Base-by-base conservation (phyloP, 2,888 invertebrate species). In the Azorinus chamasolen region DNA sequence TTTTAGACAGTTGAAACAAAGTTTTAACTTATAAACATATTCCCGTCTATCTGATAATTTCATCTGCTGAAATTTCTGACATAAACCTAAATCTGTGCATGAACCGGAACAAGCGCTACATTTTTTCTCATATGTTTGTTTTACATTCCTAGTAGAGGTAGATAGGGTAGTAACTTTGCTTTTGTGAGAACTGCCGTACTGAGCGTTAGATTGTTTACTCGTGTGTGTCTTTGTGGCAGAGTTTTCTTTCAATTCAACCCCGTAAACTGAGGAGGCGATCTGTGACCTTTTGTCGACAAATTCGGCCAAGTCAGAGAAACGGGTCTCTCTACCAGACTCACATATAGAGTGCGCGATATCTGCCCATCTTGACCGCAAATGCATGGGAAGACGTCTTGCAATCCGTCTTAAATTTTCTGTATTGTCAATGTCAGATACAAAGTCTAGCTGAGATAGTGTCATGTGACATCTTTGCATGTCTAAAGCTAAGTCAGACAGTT, bases 381-480 rank as follows among this genome's bases (percentile, higher is more conserved):
- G 43, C n/a, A n/a, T n/a, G n/a, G n/a, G n/a, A n/a, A n/a, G n/a
- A n/a, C n/a, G n/a, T n/a, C n/a, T n/a, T n/a, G 59, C 59, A 59
- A 68, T 68, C 16, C 51, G 20, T 27, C 68, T 50, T 57, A 68
- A 48, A 48, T 57, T 68, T 25, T 59, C 59, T 43, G 68, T 59
- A 57, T 68, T 68, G 50, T 59, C 58, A 43, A n/a, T n/a, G n/a
- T n/a, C n/a, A n/a, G n/a, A n/a, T n/a, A n/a, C n/a, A n/a, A n/a
- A n/a, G n/a, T n/a, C n/a, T n/a, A n/a, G n/a, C n/a, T n/a, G n/a
- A n/a, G n/a, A n/a, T n/a, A n/a, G 58, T 3, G 68, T 68, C 16
- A 68, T 59, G 43, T 68, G 51, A 46, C 68, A 59, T 57, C 51
- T 68, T 59, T 55, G 55, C 41, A 55, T 65, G 41, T 65, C 55